Base-by-base conservation (phyloP, 1,140 invertebrate species). In the Grapholita molesta region DNA sequence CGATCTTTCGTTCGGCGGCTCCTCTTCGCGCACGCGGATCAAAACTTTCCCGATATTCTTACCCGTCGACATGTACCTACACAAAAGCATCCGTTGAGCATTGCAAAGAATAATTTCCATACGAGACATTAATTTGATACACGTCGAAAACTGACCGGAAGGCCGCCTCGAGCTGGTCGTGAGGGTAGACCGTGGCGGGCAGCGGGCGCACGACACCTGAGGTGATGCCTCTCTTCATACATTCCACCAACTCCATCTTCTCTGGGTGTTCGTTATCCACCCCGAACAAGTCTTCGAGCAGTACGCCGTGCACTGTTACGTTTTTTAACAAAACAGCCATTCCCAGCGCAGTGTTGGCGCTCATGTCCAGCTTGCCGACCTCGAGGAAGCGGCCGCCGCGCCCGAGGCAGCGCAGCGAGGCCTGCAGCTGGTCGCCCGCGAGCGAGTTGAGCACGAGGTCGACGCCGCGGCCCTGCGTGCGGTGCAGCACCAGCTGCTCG, bases 31-130 rank as follows among this genome's bases (percentile, higher is more conserved):
- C 48, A 99, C 96, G 88, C 98, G 96, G 53, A 99, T 84, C 8
- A 99, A 80, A 8, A 99, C 98, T 93, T 99, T 99, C 76, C 98
- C 98, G 71, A 99, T 98, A 88, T 99, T 98, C 92, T 98, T 98
- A 32, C 98, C 98, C 1, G 97, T 95, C 18, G 98, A 98, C 97
- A 99, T 99, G 84, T 95, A 99, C 74, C 95, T 93, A 82, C 28
- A 24, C 9, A 21, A 35, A 12, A 66, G 5, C 5, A 32, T 21
- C 21, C 21, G 18, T 35, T 9, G 32, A 25, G 6, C 12, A 0
- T 4, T 7, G 28, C 28, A 30, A 30, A 3, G 28, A 30, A 7
- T 3, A 30, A 30, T 4, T 30, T 4, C 7, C 28, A 30, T 30
- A 30, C 28, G 7, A n/a, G n/a, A n/a, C n/a, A n/a, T n/a, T 30